Evolutionary conservation across 23 tunicate genomes (phyloP), one percentile per base, ranked within the genome.

Genomic region (Trididemnum miniatum): DNA sequence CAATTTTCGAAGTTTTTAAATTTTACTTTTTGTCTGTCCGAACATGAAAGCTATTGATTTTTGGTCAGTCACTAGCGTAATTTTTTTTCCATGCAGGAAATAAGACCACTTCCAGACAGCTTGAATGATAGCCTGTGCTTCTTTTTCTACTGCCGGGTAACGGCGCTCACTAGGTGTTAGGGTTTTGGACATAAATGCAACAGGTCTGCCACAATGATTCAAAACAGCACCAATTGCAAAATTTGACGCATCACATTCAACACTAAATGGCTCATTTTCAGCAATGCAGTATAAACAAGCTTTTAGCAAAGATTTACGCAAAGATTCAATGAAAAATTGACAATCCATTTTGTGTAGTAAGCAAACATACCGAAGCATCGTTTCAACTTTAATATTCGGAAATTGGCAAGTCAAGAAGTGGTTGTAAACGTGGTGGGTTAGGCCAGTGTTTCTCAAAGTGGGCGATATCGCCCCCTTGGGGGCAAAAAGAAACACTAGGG

Each of bases 311-410:
- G n/a, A 7, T 20, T 60, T 18, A 3, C 72, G 26, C 22, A 79
- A 35, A 20, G 20, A 9, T 22, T 79, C 72, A 29, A 79, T 2
- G 78, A 80, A 37, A 51, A 80, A 12, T 67, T 80, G 20, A 5
- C 38, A n/a, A 80, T 80, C 85, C 78, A 65, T 15, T 71, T 29
- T 15, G 85, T 79, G 35, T 67, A 80, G 26, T 67, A 80, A 67
- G 76, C 85, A 80, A 80, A 80, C 85, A 80, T 64, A 18, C 78
- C 85, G 7, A 64, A 7, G 31, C 66, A 35, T 7, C 60, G 75
- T 20, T 65, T 64, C 54, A 80, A 30, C 30, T 80, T 78, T 35
- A 22, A 7, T 30, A 26, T 2, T 23, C 9, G 18, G 85, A 78
- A 18, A 64, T 32, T 7, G 85, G 85, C 24, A 67, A 78, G 52